Percentiles rank a stretch among this genome's conserved stretches.
phyloP scores from a whole-genome alignment of 2,888 invertebrate genomes.

The Phortica magna region DNA sequence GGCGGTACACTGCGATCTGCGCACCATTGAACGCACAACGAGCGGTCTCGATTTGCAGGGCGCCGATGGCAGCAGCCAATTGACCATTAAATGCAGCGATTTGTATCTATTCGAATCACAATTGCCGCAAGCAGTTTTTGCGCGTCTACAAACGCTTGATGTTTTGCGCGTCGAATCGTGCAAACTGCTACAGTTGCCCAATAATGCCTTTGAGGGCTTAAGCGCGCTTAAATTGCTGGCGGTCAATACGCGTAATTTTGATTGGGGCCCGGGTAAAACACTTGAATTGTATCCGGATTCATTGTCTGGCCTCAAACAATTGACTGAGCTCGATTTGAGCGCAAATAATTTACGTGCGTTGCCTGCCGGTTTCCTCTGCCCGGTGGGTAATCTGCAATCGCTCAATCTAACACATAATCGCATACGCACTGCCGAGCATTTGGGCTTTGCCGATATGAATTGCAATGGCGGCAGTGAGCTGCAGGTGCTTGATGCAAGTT shows the following conservation, averaged over 20 bases:
- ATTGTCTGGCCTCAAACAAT: conserved; percentile 87
- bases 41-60: conserved; percentile 80
- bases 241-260: conserved; percentile 88
- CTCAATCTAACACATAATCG: conserved; percentile 92
- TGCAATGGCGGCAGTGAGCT: conserved; percentile 85
- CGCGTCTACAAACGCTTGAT: conserved; percentile 84
- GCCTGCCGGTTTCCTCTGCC: conserved; percentile 88
- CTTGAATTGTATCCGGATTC: conserved; percentile 86
- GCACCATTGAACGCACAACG: conserved; percentile 84
- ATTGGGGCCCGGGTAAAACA: conserved; percentile 87
- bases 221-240: conserved; percentile 83
- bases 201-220: conserved; percentile 89
- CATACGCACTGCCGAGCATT: conserved; percentile 86
- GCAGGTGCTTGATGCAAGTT: conserved; percentile 88
- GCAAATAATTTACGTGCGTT: conserved; percentile 90
- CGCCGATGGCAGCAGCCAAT: conserved; percentile 85
- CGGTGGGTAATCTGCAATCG: conserved; percentile 87
- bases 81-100: conserved; percentile 89
- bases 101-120: conserved; percentile 89
- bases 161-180: conserved; percentile 88
- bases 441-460: conserved; percentile 83
- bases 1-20: conserved; percentile 83
- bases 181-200: conserved; percentile 86
- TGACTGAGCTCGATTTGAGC: conserved; percentile 88
- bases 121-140: conserved; percentile 86